Conservation (phyloP, 1,140 invertebrate genomes). For the Drosophila triauraria region DNA sequence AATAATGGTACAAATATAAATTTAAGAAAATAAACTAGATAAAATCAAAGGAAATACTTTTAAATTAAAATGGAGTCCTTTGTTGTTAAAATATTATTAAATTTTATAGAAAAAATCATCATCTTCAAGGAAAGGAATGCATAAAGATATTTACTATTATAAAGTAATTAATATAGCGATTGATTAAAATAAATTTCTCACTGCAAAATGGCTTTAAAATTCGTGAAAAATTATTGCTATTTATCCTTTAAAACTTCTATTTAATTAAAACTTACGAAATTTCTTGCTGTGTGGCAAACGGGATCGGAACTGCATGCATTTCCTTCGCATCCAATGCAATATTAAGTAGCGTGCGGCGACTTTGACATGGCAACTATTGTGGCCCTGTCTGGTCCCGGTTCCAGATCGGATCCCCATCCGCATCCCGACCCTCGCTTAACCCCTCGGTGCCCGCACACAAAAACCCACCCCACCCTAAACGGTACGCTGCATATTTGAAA, state of each 20-base stretch:
- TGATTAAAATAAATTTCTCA: background rate
- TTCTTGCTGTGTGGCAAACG: constrained; percentile 1
- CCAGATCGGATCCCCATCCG: background rate
- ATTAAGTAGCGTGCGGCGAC: constrained; percentile 46
- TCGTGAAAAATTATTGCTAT: background rate
- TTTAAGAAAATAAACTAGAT: background rate
- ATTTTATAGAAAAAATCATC: too few relatives aligned
- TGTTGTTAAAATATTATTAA: too few relatives aligned
- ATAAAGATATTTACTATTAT: too few relatives aligned
- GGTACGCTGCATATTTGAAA: constrained; percentile 39
- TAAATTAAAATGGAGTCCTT: too few relatives aligned
- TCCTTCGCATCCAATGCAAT: constrained; percentile 44
- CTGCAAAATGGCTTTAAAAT: background rate
- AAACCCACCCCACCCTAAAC: constrained; percentile 4
- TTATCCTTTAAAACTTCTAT: too few relatives aligned
- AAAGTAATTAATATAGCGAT: too few relatives aligned
- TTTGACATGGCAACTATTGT: constrained; percentile 49
- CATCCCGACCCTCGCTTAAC: background rate
- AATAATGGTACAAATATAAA: background rate
- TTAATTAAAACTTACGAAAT: background rate
- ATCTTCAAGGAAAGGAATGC: too few relatives aligned
- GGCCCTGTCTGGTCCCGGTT: constrained; percentile 19
- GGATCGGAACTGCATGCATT: constrained; percentile 32
- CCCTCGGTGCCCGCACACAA: background rate
- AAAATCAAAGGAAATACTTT: too few relatives aligned